phyloP scores from a whole-genome alignment of 2,113 vertebrate species.

The Lathamus discolor region DNA sequence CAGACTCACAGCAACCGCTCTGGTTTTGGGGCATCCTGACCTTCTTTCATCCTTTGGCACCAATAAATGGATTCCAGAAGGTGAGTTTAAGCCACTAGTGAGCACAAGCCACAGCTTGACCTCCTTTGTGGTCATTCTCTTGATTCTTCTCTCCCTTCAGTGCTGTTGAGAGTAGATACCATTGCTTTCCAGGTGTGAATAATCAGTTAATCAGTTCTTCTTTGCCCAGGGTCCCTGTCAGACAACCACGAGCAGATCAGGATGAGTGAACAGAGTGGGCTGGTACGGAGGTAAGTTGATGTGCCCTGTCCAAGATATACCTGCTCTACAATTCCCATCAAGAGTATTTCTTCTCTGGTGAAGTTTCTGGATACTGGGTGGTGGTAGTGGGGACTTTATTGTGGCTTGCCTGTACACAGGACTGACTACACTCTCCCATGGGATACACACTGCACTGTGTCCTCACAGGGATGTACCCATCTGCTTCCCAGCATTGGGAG shows the following conservation, averaged over 20 bases:
- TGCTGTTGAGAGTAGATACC: background rate
- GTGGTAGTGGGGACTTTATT: background rate
- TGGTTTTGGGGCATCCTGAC: background rate
- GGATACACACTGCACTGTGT: background rate
- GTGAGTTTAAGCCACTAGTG: background rate
- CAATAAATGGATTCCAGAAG: background rate
- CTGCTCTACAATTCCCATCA: background rate
- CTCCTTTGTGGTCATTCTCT: background rate
- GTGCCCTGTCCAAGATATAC: background rate
- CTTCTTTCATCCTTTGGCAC: background rate
- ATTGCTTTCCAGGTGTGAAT: background rate
- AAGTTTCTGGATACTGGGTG: background rate
- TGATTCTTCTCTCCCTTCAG: background rate
- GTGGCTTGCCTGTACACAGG: background rate
- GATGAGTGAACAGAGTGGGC: background rate
- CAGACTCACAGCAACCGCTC: background rate
- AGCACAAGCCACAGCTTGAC: background rate
- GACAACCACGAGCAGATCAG: background rate
- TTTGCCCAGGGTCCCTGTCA: background rate
- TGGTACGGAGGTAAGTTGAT: background rate
- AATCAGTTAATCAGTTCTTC: background rate
- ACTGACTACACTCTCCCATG: background rate
- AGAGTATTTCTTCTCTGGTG: background rate
- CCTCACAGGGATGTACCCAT: background rate
- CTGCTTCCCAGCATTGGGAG: rapidly evolving